Conservation (phyloP, 2,797 vertebrate genomes). For the Fundulus diaphanus region DNA sequence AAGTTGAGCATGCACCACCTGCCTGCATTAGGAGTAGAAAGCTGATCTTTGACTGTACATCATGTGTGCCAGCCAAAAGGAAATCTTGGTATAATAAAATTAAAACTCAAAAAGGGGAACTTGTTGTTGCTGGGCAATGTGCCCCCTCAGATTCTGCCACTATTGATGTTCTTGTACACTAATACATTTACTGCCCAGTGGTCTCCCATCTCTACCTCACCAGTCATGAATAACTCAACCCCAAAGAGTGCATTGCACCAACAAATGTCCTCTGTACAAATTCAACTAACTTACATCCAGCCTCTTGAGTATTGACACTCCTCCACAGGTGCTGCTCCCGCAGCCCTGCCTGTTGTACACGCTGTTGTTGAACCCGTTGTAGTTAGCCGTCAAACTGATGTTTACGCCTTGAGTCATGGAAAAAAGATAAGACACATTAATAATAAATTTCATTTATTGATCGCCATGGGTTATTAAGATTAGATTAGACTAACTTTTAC, state of each 20-base stretch:
- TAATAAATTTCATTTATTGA: background rate
- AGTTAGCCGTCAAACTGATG: constrained; percentile 79
- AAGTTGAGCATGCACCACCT: background rate
- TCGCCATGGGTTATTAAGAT: background rate
- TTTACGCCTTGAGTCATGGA: constrained; percentile 74
- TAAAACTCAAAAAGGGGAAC: constrained; percentile 12
- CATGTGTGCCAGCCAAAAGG: background rate
- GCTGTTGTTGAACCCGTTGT: constrained; percentile 76
- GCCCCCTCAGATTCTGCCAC: background rate
- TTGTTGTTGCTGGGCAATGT: background rate
- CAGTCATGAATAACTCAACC: background rate
- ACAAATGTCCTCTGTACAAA: background rate
- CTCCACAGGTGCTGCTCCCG: constrained; percentile 92
- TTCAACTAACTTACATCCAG: constrained; percentile 83
- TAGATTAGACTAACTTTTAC: background rate
- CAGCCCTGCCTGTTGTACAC: constrained; percentile 87
- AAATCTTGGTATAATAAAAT: constrained; percentile 10
- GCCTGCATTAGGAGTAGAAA: background rate
- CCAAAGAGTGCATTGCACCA: background rate
- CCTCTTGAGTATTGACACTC: constrained; percentile 87
- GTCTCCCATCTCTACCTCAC: background rate
- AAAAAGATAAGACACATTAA: constrained; percentile 36
- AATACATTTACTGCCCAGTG: no score
- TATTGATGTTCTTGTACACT: background rate
- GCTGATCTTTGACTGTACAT: background rate